These are phyloP conservation scores for Nasua narica DNA, from an alignment of 2,797 vertebrate species.

Conservation along the genomic window DNA sequence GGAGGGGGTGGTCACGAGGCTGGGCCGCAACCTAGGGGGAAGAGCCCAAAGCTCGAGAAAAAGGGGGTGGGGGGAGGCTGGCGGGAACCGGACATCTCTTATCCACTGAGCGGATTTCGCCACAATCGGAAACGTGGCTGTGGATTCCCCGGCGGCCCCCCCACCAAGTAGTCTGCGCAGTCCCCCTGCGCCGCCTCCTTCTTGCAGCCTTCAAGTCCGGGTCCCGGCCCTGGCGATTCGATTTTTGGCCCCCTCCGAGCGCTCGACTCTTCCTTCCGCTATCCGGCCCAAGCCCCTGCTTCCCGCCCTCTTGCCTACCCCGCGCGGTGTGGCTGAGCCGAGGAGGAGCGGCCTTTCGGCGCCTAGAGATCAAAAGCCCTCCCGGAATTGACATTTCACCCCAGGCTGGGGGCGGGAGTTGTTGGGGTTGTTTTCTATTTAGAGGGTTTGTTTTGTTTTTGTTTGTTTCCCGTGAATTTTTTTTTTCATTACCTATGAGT, in stretches of 20 bases:
- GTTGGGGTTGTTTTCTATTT: background rate
- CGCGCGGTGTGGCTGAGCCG: background rate
- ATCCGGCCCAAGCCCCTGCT: background rate
- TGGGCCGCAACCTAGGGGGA: constrained; percentile 48
- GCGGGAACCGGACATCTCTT: constrained; percentile 56
- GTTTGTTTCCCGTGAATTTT: constrained; percentile 49
- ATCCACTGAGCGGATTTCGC: constrained; percentile 61
- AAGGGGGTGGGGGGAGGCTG: background rate
- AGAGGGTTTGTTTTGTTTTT: constrained; percentile 61
- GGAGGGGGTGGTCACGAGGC: constrained; percentile 69
- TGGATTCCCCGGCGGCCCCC: constrained; percentile 27
- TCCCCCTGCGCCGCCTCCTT: constrained; percentile 52
- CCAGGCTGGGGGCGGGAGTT: constrained; percentile 23
- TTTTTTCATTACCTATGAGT: background rate
- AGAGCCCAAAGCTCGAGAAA: constrained; percentile 51
- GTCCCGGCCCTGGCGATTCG: background rate
- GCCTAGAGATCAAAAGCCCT: constrained; percentile 54
- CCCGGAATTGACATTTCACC: constrained; percentile 68
- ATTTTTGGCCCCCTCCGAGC: constrained; percentile 28
- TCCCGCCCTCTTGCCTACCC: constrained; percentile 14
- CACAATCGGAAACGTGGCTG: constrained; percentile 64
- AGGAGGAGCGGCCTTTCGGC: constrained; percentile 36
- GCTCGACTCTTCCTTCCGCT: background rate
- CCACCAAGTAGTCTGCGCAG: constrained; percentile 42
- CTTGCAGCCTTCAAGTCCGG: constrained; percentile 10